Base-by-base conservation (phyloP, 2,797 vertebrate species). In the Acipenser transmontanus region DNA sequence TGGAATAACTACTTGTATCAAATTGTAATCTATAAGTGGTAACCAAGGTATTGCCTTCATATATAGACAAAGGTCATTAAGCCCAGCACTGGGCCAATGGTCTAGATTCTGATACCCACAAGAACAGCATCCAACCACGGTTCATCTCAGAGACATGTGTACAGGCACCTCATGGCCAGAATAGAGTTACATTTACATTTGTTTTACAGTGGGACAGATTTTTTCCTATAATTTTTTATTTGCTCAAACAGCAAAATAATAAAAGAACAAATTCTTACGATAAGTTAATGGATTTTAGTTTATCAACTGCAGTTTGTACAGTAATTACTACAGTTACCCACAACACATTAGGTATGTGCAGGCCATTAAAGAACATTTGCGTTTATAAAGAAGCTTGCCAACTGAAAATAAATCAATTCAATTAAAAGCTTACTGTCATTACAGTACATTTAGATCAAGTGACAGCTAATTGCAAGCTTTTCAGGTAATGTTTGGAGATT, bases 311-410 rank as follows among this genome's bases (percentile, higher is more conserved):
- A 85, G 80, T 79, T 86, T 87, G 80, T 71, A 78, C 80, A 85
- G 88, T 91, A 89, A 90, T 89, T 86, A 87, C 85, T 73, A 86
- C 82, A 91, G 91, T 92, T 90, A 89, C 80, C 73, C 77, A 70
- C 80, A 79, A 85, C 81, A 88, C 89, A 88, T 83, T 82, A 88
- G 84, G 80, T 82, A 80, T 80, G 82, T 77, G 73, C 78, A 85
- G 82, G 85, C 84, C 82, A 87, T 89, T 90, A 89, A 74, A 83
- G 77, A 76, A 84, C 4, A 86, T 81, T 73, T 78, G 81, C 70
- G 75, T 77, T 78, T 70, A 75, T 70, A 72, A 72, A 73, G 20
- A 62, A 52, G 50, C 69, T 78, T 68, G 73, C 71, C 67, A 67
- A 50, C 34, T 34, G 34, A 34, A 34, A 34, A 34, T 34, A 34